Evolutionary conservation across 2,113 vertebrate genomes (phyloP).

Genomic region (Melanerpes aurifrons): DNA sequence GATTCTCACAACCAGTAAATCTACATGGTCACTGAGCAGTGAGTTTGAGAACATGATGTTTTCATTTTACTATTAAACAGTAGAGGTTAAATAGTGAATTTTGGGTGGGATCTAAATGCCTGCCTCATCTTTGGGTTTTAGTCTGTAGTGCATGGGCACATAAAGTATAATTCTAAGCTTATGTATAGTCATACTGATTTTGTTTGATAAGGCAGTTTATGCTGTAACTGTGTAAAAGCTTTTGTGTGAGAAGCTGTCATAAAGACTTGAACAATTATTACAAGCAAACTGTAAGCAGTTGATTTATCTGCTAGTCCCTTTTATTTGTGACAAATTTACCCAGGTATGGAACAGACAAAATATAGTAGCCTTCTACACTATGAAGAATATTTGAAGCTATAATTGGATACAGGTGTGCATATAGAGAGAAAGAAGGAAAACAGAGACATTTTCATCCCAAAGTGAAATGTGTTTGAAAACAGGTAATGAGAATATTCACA

Average conservation of each 20-base stretch:
- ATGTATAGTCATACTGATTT: not conserved
- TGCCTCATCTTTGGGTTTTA: not conserved
- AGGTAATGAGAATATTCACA: conserved; percentile 14
- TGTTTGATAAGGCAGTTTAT: not conserved
- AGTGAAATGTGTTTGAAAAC: not conserved
- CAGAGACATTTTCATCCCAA: not conserved
- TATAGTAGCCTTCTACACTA: not conserved
- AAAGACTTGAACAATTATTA: not conserved
- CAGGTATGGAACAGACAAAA: not conserved
- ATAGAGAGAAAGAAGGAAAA: not conserved
- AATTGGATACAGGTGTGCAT: not conserved
- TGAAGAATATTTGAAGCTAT: conserved; percentile 9
- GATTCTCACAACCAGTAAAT: not conserved
- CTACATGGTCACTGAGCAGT: fast-evolving
- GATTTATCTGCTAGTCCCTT: not conserved
- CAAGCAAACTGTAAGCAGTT: not conserved
- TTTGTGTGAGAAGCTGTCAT: not conserved
- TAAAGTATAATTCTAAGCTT: not conserved
- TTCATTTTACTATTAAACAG: not conserved
- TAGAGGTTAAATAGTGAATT: not conserved
- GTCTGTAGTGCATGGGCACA: fast-evolving
- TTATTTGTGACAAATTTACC: not conserved
- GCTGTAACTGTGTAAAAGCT: not conserved
- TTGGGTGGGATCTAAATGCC: not conserved
- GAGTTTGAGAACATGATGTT: not conserved